Conservation (phyloP, 2,113 vertebrate species). For the Progne subis region DNA sequence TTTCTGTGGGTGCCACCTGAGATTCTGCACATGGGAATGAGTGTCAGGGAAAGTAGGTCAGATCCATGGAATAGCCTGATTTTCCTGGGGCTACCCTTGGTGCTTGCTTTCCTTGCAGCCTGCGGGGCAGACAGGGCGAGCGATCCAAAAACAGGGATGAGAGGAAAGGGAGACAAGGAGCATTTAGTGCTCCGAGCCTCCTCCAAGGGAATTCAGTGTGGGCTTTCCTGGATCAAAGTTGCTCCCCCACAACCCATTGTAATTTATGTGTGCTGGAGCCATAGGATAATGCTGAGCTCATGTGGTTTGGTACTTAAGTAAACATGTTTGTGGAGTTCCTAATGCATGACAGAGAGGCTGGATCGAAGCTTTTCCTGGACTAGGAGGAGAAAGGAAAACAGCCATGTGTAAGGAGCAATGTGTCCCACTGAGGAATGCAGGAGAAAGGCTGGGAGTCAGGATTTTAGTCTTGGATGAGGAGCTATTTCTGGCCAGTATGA, state of each 20-base stretch:
- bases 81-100: not conserved
- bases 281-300: conserved; percentile 35
- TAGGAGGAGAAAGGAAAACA: not conserved
- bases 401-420: not conserved
- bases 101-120: not conserved
- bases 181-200: not conserved
- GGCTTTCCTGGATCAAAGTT: conserved; percentile 45
- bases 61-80: not conserved
- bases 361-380: not conserved
- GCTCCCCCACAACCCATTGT: not conserved
- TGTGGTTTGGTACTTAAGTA: conserved; percentile 51
- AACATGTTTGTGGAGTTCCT: conserved; percentile 40
- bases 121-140: not conserved
- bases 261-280: conserved; percentile 45
- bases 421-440: not conserved
- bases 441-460: not conserved
- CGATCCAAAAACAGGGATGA: not conserved
- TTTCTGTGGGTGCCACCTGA: not conserved
- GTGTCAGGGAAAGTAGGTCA: not conserved
- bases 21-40: not conserved
- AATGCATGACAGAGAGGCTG: conserved; percentile 47
- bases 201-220: conserved; percentile 1
- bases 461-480: not conserved
- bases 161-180: not conserved
- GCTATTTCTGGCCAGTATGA: not conserved